Evolutionary conservation across 30 jellyfish, hydroid and myxozoan genomes (phyloP).

Genomic region (Pelagia noctiluca): DNA sequence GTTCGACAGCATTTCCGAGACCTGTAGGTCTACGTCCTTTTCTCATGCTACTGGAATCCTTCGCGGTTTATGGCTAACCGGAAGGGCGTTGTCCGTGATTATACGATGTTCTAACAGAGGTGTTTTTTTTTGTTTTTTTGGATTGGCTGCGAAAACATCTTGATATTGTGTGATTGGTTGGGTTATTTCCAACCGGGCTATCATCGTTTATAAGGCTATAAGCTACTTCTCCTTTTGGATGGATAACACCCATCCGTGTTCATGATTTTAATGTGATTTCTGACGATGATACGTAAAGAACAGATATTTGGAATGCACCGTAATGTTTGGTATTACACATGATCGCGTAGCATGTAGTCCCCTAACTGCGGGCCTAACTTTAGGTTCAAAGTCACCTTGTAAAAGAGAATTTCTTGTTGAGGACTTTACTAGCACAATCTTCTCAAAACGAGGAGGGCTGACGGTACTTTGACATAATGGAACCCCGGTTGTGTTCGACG

Average conservation of each 20-base stretch:
- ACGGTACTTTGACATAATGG: conserved; percentile 34
- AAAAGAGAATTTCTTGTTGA: conserved; percentile 32
- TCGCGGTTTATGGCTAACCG: conserved; percentile 30
- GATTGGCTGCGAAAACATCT: conserved; percentile 32
- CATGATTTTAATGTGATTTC: conserved; percentile 38
- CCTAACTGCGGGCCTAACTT: conserved; percentile 9
- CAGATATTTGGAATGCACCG: conserved; percentile 38
- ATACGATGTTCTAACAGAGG: conserved; percentile 9
- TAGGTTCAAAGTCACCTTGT: conserved; percentile 57
- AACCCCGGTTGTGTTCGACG: conserved; percentile 19
- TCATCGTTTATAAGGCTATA: neutral
- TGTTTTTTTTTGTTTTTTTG: conserved; percentile 30
- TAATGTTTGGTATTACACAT: conserved; percentile 61
- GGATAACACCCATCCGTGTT: conserved; percentile 47
- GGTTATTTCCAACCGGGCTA: neutral
- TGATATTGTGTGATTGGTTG: neutral
- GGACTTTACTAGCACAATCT: conserved; percentile 45
- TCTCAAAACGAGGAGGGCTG: conserved; percentile 62
- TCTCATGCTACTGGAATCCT: conserved; percentile 58
- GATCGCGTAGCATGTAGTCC: conserved; percentile 50
- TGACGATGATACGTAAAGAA: conserved; percentile 43
- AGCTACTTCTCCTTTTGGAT: conserved; percentile 23
- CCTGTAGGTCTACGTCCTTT: conserved; percentile 56
- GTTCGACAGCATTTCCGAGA: conserved; percentile 55
- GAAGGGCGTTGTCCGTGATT: conserved; percentile 59